Base-by-base conservation (phyloP, 2,113 vertebrate genomes). In the Brachypodius melanocephalos region DNA sequence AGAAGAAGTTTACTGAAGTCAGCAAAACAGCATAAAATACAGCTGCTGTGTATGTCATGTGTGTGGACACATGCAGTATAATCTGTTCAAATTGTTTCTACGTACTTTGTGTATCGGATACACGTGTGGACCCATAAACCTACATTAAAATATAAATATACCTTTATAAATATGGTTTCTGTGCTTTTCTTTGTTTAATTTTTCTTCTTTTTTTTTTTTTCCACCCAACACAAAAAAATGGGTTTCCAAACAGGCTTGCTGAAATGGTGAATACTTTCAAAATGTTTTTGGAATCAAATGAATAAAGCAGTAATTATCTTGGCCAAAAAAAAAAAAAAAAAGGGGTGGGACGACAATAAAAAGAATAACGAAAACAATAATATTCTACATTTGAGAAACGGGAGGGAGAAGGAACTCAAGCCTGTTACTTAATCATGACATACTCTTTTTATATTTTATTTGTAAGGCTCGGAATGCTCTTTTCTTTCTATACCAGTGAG, bases 221-320 rank as follows among this genome's bases (percentile, higher is more conserved):
- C 38, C 38, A 38, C 95, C 69, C 11, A 65, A 67, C 75, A 91
- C 84, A 80, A 58, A 92, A 81, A 96, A 96, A 94, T 83, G 54
- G 21, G 65, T 96, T 98, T 95, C 83, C 89, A 97, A 96, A 97
- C 81, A 97, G 84, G 91, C 95, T 95, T 97, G 90, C 49, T 94
- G 89, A 97, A 97, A 97, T 97, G 95, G 97, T 85, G 74, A 96
- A 96, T 93, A 62, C 88, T 87, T 85, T 88, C 87, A 96, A 90
- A 95, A 94, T n/a, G 91, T 83, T 97, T 95, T 97, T 95, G 93
- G 85, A 94, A 85, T 85, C 95, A 97, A 95, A 92, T 73, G 48
- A 90, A 88, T 81, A 90, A 93, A 85, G 49, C 67, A 88, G 59
- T 91, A 95, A 97, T 96, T 94, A 96, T 75, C 68, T 95, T 91